phyloP scores from a whole-genome alignment of 2,797 vertebrate genomes.

The Caiman crocodilus region DNA sequence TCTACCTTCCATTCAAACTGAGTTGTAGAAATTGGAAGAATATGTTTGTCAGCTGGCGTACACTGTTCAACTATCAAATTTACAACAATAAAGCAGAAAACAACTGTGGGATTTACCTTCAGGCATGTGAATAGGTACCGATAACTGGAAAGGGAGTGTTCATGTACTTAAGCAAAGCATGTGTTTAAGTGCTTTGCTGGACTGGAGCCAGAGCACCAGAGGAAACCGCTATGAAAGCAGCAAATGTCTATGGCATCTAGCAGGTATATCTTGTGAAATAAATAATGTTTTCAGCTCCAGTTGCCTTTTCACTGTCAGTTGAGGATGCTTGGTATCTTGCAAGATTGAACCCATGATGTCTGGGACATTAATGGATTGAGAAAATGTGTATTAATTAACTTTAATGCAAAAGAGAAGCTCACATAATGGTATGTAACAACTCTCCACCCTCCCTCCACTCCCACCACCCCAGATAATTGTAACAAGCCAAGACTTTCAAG shows the following conservation, averaged over 20 bases:
- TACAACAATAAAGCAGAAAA: background rate
- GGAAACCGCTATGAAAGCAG: background rate
- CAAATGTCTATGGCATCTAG: background rate
- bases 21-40: too few relatives aligned
- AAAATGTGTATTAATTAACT: background rate
- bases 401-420: background rate
- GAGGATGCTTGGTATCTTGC: background rate
- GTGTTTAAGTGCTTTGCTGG: background rate
- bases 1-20: too few relatives aligned
- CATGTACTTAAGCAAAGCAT: background rate
- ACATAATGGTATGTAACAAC: background rate
- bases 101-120: too few relatives aligned
- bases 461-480: background rate
- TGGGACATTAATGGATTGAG: background rate
- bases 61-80: background rate
- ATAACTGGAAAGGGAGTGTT: background rate
- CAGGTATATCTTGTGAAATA: background rate
- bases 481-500: background rate
- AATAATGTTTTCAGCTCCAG: background rate
- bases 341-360: background rate
- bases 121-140: background rate
- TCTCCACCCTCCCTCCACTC: too few relatives aligned
- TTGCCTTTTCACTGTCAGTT: fast-evolving
- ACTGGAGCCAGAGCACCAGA: background rate
- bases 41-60: background rate